Base-by-base conservation (phyloP, 1,140 invertebrate genomes). In the Ceratitis capitata region DNA sequence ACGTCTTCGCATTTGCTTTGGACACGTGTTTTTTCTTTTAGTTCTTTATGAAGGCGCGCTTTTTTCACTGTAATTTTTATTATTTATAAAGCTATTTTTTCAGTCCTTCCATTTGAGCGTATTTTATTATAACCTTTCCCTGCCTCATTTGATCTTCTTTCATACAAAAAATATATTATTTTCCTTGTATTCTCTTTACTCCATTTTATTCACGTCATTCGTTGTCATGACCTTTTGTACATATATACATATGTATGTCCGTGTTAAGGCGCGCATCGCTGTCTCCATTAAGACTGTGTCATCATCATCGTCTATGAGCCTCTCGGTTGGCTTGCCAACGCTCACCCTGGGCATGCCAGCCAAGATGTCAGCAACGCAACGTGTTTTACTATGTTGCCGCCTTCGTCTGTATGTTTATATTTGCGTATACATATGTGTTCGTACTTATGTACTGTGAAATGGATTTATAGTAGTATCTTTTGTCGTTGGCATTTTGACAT, bases 241-340 rank as follows among this genome's bases (percentile, higher is more conserved):
- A 16, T 19, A 9, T 23, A 10, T 29, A 32, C 26, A 23, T 9
- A 12, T 74, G 39, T 23, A 78, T 78, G n/a, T 42, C 16, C 9
- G n/a, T 19, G 9, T 78, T 78, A 23, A 12, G 26, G 23, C 69
- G 39, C 39, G 6, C 39, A 45, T 78, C 39, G 19, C n/a, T 78
- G 69, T 78, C 69, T 45, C 69, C 69, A 78, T n/a, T 12, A 16
- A 47, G 69, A 78, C 69, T 78, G 35, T 45, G 69, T 78, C 69
- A 78, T 56, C 51, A 12, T 47, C 45, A 47, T 26, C 69, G n/a
- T 45, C 39, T 78, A 78, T 78, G 69, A n/a, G 69, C 35, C n/a
- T 23, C 58, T 10, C 56, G 3, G 29, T 19, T 26, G 42, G 9
- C 69, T 10, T 35, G 39, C 69, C 16, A 23, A 23, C 19, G n/a